phyloP scores from a whole-genome alignment of 2,113 vertebrate species.

The Ameiurus melas region DNA sequence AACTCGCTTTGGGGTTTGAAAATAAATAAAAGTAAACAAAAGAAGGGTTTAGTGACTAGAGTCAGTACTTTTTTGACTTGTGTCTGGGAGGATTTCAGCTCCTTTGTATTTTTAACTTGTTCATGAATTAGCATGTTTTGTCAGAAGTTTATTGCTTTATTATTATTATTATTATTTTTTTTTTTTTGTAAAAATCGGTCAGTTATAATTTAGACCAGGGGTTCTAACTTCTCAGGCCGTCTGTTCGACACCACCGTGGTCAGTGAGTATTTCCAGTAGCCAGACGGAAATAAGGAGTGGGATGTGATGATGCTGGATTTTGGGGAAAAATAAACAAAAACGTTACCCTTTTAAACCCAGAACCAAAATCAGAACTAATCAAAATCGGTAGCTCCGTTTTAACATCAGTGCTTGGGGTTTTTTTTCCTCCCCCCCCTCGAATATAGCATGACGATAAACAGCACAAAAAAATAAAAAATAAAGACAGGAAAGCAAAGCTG shows the following conservation, averaged over 20 bases:
- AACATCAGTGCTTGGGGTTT: background rate
- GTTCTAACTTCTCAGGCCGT: no score
- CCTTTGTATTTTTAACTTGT: no score
- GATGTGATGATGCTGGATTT: background rate
- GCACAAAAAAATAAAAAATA: constrained; percentile 18
- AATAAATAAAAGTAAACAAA: no score
- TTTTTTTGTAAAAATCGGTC: background rate
- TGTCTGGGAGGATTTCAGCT: background rate
- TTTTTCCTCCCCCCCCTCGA: background rate
- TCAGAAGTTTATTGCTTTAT: background rate
- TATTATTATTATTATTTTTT: no score
- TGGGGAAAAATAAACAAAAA: background rate
- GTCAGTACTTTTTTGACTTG: no score
- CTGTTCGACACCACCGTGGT: background rate
- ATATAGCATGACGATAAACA: constrained; percentile 1
- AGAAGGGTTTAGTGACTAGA: no score
- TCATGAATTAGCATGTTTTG: background rate
- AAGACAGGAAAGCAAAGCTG: constrained; percentile 44
- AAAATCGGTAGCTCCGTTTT: no score
- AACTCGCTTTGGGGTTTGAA: background rate
- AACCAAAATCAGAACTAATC: background rate
- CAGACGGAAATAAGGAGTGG: background rate
- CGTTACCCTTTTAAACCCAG: background rate
- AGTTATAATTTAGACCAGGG: background rate
- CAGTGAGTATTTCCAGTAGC: background rate